Evolutionary conservation across 2,888 invertebrate genomes (phyloP), one percentile per base, ranked within the genome.

Genomic region (Tipula lateralis): DNA sequence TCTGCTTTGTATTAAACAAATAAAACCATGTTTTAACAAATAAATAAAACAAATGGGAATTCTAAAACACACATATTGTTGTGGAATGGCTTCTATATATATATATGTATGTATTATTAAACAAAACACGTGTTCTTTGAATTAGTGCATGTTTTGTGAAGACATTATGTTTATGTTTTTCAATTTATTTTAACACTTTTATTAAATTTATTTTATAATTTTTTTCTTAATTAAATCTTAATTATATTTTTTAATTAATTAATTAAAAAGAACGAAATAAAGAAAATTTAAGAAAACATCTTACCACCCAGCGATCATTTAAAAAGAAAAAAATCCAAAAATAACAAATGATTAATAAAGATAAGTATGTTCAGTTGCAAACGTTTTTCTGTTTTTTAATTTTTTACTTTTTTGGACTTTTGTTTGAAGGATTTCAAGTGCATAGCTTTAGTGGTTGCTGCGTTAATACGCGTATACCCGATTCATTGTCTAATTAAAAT

Each of bases 231-330:
- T 66, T 66, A 66, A 24, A 66, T 66, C 24, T 66, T 66, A 66
- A 66, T 66, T 66, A 66, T 66, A 66, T 66, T 66, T 24, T 19
- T 66, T 66, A 66, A 66, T 66, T 66, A 66, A 66, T 66, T 66
- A 66, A 66, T 66, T 66, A 66, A 24, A 66, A 66, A 66, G 66
- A 66, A 66, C 66, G 24, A 66, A 66, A 9, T 66, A 66, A 66
- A 24, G 66, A 66, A 66, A 66, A 66, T 24, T 66, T 24, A 66
- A 66, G 24, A 44, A 66, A 66, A 66, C 66, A 24, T 66, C 66
- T 66, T n/a, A n/a, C n/a, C 66, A 66, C 66, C 66, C 66, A 66
- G 66, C 66, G 66, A 66, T 66, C 66, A 66, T 66, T 66, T 24
- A 66, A 2, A 39, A 39, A 39, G 3, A 66, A 66, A 24, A 24